Base-by-base conservation (phyloP, 2,888 invertebrate species). In the Spisula solida region DNA sequence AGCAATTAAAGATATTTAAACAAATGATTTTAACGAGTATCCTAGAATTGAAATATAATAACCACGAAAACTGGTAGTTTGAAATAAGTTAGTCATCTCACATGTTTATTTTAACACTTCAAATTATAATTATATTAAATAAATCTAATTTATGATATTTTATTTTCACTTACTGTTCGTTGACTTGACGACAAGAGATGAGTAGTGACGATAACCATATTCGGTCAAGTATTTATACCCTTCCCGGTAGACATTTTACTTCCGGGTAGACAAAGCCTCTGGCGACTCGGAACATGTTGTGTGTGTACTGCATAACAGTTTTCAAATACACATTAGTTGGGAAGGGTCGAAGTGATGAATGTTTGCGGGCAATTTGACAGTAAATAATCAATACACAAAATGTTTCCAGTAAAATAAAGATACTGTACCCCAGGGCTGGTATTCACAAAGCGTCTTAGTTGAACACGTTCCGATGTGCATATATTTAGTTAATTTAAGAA, bases 261-360 rank as follows among this genome's bases (percentile, higher is more conserved):
- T 75, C 75, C 75, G 75, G 75, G 75, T 75, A 75, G 75, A 75
- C 75, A 8, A 66, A 75, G 75, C 75, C 75, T 34, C 31, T 34
- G 75, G 75, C 75, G 34, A 75, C 75, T 75, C 18, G 31, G 75
- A 25, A 25, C 31, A 34, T 75, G 75, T 75, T 34, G 75, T 6
- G 16, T 34, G 25, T 25, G 2, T 10, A 10, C 60, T n/a, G 60
- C 60, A 25, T 25, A 25, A 66, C n/a, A 25, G 10, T n/a, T 66
- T 66, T 25, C 60, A 25, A n/a, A 25, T 66, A 25, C n/a, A 66
- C 20, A 25, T 66, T 10, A 66, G 10, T 25, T 25, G 51, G 51
- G 51, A 51, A 16, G 51, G 51, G 12, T 51, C 51, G 51, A 51
- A 16, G 51, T 51, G 41, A 41, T 8, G 8, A 41, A 8, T 41